Evolutionary conservation across 2,113 vertebrate genomes (phyloP).

Genomic region (Danio rerio): DNA sequence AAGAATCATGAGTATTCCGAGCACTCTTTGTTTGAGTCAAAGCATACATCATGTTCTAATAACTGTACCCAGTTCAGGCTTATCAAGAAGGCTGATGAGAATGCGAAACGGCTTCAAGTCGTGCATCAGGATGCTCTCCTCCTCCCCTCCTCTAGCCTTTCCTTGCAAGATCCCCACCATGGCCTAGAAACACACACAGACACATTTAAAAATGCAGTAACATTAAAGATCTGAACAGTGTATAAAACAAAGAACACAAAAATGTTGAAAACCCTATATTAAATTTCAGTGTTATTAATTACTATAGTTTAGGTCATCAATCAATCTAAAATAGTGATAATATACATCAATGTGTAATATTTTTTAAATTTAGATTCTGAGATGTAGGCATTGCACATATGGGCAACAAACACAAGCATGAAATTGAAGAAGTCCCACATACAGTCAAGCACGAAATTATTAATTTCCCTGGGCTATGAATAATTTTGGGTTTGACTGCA

Average conservation of each 20-base stretch:
- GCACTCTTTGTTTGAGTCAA: not conserved
- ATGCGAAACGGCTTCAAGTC: constrained; percentile 98
- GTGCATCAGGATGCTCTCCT: constrained; percentile 91
- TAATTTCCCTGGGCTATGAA: too few relatives aligned
- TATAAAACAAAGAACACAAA: not conserved
- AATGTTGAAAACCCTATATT: not conserved
- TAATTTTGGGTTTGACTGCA: too few relatives aligned
- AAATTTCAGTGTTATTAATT: not conserved
- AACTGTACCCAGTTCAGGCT: constrained; percentile 86
- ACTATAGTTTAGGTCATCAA: not conserved
- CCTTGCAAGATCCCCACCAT: constrained; percentile 97
- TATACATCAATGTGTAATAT: not conserved
- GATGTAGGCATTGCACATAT: too few relatives aligned
- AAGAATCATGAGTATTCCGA: not conserved
- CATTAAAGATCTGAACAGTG: not conserved
- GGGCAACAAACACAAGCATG: too few relatives aligned
- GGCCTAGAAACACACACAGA: constrained; percentile 75
- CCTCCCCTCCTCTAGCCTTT: constrained; percentile 87
- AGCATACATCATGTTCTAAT: not conserved
- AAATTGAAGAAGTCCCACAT: not conserved
- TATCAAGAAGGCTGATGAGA: constrained; percentile 97
- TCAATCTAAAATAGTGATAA: not conserved
- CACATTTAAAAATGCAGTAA: constrained; percentile 28
- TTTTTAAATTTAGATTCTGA: too few relatives aligned
- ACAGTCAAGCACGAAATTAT: not conserved